Percentiles rank a stretch among this genome's conserved stretches.
phyloP scores from a whole-genome alignment of 2,797 vertebrate genomes.

The Acipenser transmontanus region DNA sequence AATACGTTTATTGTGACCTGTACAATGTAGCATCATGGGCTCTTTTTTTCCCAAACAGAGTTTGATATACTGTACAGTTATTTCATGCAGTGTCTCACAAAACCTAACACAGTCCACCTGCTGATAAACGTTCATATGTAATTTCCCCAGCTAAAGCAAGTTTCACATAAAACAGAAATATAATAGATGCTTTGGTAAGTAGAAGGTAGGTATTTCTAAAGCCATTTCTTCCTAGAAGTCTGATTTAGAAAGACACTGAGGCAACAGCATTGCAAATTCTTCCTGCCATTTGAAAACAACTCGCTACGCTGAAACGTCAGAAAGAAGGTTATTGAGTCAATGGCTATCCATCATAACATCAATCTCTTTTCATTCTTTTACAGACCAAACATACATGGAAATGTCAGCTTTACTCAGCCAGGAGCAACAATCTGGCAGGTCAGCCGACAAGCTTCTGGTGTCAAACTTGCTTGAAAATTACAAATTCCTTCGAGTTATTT shows the following conservation, averaged over 20 bases:
- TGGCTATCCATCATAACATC: constrained; percentile 69
- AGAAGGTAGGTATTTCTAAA: constrained; percentile 50
- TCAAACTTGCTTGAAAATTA: constrained; percentile 10
- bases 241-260: constrained; percentile 53
- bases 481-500: constrained; percentile 12
- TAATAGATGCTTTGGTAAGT: constrained; percentile 44
- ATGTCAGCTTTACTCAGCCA: constrained; percentile 38
- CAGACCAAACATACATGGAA: constrained; percentile 48
- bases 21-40: constrained; percentile 1
- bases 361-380: constrained; percentile 53
- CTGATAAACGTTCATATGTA: too few species aligned
- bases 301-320: constrained; percentile 38
- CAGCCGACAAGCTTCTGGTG: constrained; percentile 15
- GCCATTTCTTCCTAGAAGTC: constrained; percentile 44
- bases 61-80: too few species aligned
- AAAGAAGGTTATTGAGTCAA: constrained; percentile 54
- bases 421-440: constrained; percentile 38
- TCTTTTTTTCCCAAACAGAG: not conserved
- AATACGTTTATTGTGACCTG: constrained; percentile 13
- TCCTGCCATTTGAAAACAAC: constrained; percentile 46
- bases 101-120: too few species aligned
- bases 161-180: constrained; percentile 29
- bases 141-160: constrained; percentile 19
- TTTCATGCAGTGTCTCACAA: too few species aligned
- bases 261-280: constrained; percentile 55